Conservation (phyloP, 1,140 invertebrate species). For the Aporrectodea caliginosa region DNA sequence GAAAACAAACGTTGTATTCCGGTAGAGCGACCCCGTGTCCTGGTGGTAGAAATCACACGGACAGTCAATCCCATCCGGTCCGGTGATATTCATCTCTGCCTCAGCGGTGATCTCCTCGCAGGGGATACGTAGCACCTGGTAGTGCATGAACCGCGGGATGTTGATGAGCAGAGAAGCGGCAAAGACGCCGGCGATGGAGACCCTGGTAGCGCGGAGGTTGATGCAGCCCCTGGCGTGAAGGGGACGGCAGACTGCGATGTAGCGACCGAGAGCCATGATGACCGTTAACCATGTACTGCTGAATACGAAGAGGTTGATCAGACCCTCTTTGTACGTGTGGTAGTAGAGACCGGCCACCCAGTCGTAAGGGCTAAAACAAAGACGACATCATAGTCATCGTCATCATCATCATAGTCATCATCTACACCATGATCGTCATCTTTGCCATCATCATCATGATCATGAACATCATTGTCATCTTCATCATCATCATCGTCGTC, state of each 20-base stretch:
- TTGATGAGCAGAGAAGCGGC: slow-evolving; percentile 46
- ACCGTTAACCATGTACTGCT: slow-evolving; percentile 52
- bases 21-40: background rate
- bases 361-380: slow-evolving; percentile 6
- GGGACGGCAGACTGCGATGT: slow-evolving; percentile 52
- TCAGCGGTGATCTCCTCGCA: slow-evolving; percentile 16
- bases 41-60: slow-evolving; percentile 22
- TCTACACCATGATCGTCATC: background rate
- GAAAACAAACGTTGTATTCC: slow-evolving; percentile 33
- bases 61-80: background rate
- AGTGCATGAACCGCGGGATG: slow-evolving; percentile 48
- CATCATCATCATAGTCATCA: background rate
- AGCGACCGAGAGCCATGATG: slow-evolving; percentile 50
- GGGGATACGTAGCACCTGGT: slow-evolving; percentile 36
- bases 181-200: slow-evolving; percentile 44
- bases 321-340: slow-evolving; percentile 41
- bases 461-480: background rate
- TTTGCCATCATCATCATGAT: background rate
- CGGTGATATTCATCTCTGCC: background rate
- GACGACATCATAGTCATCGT: background rate
- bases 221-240: slow-evolving; percentile 47
- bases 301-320: slow-evolving; percentile 52
- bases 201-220: slow-evolving; percentile 44
- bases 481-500: background rate
- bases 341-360: slow-evolving; percentile 41